phyloP scores from a whole-genome alignment of 2,888 invertebrate genomes.

The Epinotia nisella region DNA sequence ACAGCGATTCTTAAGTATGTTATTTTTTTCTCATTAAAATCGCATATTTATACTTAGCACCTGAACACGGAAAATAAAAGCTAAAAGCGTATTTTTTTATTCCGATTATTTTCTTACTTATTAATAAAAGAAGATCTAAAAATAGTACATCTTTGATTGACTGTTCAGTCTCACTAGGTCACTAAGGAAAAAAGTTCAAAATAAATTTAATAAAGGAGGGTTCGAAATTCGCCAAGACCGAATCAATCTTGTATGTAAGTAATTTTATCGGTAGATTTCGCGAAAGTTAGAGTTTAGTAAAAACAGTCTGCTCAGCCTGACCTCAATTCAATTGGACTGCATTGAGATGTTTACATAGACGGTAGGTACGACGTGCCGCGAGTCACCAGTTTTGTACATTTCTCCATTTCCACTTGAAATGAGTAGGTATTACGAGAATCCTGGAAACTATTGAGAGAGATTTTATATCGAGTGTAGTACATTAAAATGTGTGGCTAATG shows the following conservation, averaged over 20 bases:
- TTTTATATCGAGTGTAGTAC: too few species aligned
- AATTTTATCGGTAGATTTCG: not conserved
- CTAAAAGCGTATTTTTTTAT: too few species aligned
- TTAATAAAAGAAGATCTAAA: not conserved
- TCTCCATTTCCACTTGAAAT: not conserved
- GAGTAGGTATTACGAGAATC: not conserved
- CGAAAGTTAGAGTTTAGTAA: not conserved
- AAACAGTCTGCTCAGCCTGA: not conserved
- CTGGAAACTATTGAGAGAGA: not conserved
- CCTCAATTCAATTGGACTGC: not conserved
- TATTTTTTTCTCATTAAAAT: too few species aligned
- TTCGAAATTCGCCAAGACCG: not conserved
- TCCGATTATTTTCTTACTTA: not conserved
- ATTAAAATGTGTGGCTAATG: too few species aligned
- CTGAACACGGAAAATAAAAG: too few species aligned
- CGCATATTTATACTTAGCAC: too few species aligned
- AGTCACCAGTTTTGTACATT: not conserved
- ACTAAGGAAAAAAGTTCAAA: not conserved
- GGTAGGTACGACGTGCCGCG: not conserved
- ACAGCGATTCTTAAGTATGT: too few species aligned
- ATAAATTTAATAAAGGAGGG: not conserved
- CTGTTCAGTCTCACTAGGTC: not conserved
- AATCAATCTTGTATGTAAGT: not conserved
- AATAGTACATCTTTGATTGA: not conserved
- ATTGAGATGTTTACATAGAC: not conserved